A percentile compares a stretch with the other conserved stretches of the same genome.
phyloP scores from a whole-genome alignment of 1,140 invertebrate species.

The Neocloeon triangulifer region DNA sequence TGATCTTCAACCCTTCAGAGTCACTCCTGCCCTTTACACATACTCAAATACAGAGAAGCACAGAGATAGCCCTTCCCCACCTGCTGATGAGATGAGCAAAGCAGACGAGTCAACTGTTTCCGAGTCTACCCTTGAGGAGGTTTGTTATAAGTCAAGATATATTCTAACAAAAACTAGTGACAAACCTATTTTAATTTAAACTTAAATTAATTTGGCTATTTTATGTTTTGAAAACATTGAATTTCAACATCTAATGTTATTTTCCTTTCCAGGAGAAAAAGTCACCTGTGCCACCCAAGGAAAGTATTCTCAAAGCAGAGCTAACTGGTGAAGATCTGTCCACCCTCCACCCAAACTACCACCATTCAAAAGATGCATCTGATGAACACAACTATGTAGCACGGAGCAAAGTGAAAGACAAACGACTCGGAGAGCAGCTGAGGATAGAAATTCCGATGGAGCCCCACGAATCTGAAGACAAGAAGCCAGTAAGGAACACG shows the following conservation, averaged over 20 bases:
- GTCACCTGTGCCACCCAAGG: no score
- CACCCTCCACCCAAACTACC: no score
- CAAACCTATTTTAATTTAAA: no score
- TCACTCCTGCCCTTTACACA: slow-evolving; percentile 46
- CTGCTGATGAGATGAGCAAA: slow-evolving; percentile 12
- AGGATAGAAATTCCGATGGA: slow-evolving; percentile 54
- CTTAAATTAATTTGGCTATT: no score
- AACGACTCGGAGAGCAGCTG: slow-evolving; percentile 40
- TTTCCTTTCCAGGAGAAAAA: no score
- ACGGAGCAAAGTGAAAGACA: slow-evolving; percentile 19
- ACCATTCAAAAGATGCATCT: neutral
- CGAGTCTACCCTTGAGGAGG: neutral
- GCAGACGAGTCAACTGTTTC: no score
- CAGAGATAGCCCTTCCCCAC: slow-evolving; percentile 25
- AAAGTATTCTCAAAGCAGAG: no score
- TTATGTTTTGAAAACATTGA: no score
- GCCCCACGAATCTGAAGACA: slow-evolving; percentile 7
- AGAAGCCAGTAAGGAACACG: slow-evolving; percentile 10
- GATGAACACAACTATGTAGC: neutral
- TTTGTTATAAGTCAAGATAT: no score
- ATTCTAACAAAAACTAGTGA: no score
- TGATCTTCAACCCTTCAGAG: slow-evolving; percentile 41
- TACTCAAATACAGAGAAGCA: slow-evolving; percentile 50
- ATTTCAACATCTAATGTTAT: no score
- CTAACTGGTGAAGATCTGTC: no score